A percentile compares a stretch with the other conserved stretches of the same genome.
These are phyloP conservation scores for Knipowitschia caucasica DNA, from an alignment of 2,797 vertebrate species.

Conservation along the genomic window DNA sequence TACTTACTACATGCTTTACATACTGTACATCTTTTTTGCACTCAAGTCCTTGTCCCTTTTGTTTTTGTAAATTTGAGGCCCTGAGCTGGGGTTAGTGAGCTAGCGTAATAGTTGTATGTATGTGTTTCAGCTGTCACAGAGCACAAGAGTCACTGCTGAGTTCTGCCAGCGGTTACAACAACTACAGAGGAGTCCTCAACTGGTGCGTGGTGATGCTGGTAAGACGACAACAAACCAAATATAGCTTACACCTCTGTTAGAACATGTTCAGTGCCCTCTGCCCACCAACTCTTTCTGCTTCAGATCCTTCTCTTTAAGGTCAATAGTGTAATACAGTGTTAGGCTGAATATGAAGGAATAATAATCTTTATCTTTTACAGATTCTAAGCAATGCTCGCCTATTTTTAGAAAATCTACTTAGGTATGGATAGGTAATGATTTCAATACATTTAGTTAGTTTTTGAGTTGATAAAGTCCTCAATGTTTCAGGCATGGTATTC, in stretches of 20 bases:
- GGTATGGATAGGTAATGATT: constrained; percentile 68
- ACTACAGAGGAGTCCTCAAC: constrained; percentile 90
- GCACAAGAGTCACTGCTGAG: constrained; percentile 85
- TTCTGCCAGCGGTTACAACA: constrained; percentile 84
- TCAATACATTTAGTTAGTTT: not conserved
- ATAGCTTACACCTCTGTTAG: not conserved
- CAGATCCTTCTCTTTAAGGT: not conserved
- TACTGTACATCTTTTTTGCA: too few species aligned
- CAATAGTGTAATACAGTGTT: not conserved
- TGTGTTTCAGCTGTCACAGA: constrained; percentile 78
- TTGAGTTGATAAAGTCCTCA: not conserved
- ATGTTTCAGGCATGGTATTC: constrained; percentile 80
- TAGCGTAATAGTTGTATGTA: not conserved
- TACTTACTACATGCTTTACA: too few species aligned
- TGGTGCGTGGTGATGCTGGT: constrained; percentile 96
- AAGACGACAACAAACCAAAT: constrained; percentile 44
- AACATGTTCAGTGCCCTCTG: not conserved
- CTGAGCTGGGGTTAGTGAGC: too few species aligned
- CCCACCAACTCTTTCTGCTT: not conserved
- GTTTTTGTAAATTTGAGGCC: too few species aligned
- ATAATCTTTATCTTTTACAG: constrained; percentile 60
- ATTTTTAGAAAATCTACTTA: constrained; percentile 91
- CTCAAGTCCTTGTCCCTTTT: too few species aligned
- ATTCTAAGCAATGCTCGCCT: constrained; percentile 88
- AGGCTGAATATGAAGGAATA: not conserved